A percentile compares a stretch with the other conserved stretches of the same genome.
Evolutionary conservation across 1,140 invertebrate species (phyloP).

Genomic region (Nasonia longicornis): DNA sequence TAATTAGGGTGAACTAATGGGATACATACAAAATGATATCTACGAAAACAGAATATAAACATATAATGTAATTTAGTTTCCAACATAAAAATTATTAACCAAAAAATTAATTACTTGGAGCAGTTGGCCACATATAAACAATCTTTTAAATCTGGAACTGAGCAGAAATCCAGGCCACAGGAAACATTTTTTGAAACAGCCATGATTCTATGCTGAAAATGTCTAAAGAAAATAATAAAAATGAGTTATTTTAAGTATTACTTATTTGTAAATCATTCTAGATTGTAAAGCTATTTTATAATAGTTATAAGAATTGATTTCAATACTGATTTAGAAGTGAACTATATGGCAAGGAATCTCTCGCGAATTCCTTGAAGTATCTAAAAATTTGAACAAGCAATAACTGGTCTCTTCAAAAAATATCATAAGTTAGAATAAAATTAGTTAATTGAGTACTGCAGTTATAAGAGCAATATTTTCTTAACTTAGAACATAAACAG

Average conservation of each 20-base stretch:
- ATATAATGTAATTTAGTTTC: neutral
- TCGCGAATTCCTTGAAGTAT: neutral
- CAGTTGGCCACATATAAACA: slow-evolving; percentile 55
- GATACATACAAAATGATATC: slow-evolving; percentile 75
- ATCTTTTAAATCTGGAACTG: slow-evolving; percentile 64
- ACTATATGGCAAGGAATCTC: neutral
- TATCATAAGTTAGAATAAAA: too few species aligned
- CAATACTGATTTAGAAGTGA: neutral
- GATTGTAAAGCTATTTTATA: neutral
- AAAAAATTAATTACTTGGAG: slow-evolving; percentile 51
- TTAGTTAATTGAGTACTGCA: neutral
- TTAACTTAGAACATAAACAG: neutral
- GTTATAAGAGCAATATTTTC: neutral
- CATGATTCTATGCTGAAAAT: neutral
- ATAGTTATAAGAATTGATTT: neutral
- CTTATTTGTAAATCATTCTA: neutral
- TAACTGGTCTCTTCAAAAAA: too few species aligned
- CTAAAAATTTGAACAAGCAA: neutral
- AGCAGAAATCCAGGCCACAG: slow-evolving; percentile 68
- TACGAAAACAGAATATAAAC: slow-evolving; percentile 57
- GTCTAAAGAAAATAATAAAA: neutral
- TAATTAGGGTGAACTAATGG: slow-evolving; percentile 75
- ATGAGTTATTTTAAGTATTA: neutral
- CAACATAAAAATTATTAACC: neutral
- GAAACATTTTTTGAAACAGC: slow-evolving; percentile 55